Conservation (phyloP, 2,113 vertebrate species). For the Cyanistes caeruleus region DNA sequence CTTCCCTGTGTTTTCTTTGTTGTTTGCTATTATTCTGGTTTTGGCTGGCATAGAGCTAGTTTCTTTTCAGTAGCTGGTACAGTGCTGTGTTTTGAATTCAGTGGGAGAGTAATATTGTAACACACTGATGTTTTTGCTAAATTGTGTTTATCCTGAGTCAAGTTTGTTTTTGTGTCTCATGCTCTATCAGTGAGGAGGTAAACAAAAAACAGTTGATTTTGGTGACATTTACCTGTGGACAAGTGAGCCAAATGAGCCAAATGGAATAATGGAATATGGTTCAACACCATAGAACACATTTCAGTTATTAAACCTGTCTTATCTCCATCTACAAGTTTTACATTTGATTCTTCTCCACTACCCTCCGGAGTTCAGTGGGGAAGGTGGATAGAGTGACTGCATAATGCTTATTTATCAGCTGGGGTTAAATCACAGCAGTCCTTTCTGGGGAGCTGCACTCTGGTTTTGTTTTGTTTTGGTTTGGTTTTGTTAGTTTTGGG, state of each 20-base stretch:
- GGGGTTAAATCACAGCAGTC: not conserved
- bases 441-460: not conserved
- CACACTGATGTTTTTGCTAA: not conserved
- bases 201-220: not conserved
- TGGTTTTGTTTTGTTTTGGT: not conserved
- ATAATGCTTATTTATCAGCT: not conserved
- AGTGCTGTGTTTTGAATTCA: not conserved
- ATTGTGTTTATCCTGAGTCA: not conserved
- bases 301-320: not conserved
- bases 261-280: too few species aligned
- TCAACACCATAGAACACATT: not conserved
- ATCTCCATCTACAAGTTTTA: not conserved
- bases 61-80: not conserved
- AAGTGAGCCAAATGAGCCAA: not conserved
- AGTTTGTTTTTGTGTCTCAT: not conserved
- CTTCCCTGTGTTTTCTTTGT: not conserved
- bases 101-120: not conserved
- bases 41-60: not conserved
- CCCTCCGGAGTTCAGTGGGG: accelerated
- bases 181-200: not conserved
- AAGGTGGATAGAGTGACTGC: not conserved
- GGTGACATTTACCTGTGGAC: not conserved
- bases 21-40: not conserved
- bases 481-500: not conserved
- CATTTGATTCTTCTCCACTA: not conserved